Evolutionary conservation across 2,113 vertebrate genomes (phyloP), one percentile per base, ranked within the genome.

Genomic region (Protobothrops flavoviridis): DNA sequence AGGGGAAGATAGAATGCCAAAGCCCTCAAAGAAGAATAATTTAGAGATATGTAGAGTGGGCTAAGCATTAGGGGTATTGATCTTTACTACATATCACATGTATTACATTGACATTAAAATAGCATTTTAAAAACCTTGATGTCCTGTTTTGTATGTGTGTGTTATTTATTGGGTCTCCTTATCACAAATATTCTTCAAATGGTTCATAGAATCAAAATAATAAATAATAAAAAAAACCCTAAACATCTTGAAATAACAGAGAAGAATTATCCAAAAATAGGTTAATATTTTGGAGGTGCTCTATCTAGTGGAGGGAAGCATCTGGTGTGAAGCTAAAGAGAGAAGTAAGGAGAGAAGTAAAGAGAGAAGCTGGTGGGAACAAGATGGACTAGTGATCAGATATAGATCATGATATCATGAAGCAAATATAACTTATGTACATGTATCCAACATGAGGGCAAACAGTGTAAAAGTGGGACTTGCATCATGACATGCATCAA

Each of bases 1-100:
- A 86, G n/a, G 52, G 20, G 45, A 92, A 94, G 94, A 94, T 61
- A 11, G 10, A 94, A 95, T 94, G 33, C 0, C 69, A 17, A 56
- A 55, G 48, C 92, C 12, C 1, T 81, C 43, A 33, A 52, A 86
- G 64, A 95, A 48, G 0, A 23, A 52, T 43, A 7, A 48, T 93
- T 91, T 12, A 24, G 6, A 0, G 3, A 15, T 85, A 0, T 15
- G 52, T 59, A 17, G 8, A 48, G 21, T 29, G 2, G 13, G 53
- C 85, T 2, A 89, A 26, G 4, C 5, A 69, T 69, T n/a, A 17
- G 29, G 20, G 9, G 2, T 55, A 56, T 50, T 48, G 43, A 29
- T 87, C 11, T 50, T 87, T 50, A 50, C 15, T 3, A 74, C n/a
- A 33, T 74, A 33, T 33, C 69, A 74, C 69, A 39, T 74, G 15